These are phyloP conservation scores for Arizona elegans DNA, from an alignment of 2,113 vertebrate genomes.

Conservation along the genomic window DNA sequence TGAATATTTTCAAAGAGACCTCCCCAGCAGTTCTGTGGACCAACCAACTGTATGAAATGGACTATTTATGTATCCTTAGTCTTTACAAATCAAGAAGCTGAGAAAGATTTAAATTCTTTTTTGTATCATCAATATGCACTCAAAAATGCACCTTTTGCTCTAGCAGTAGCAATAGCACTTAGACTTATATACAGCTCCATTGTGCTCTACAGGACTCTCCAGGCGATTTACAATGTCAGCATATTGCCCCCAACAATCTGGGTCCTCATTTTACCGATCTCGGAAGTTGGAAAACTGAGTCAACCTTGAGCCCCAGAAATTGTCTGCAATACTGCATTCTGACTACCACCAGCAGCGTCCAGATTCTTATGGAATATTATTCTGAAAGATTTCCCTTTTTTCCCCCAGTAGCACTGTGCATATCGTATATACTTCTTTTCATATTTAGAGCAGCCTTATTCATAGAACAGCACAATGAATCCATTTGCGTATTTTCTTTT, in stretches of 20 bases:
- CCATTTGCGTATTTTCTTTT: neutral
- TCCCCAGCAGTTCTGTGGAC: neutral
- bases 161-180: neutral
- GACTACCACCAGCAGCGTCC: neutral
- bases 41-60: neutral
- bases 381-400: neutral
- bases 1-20: neutral
- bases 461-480: neutral
- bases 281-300: neutral
- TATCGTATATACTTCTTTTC: neutral
- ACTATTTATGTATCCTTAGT: neutral
- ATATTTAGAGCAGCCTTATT: neutral
- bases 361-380: neutral
- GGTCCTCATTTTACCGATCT: neutral
- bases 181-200: neutral
- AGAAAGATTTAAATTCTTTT: neutral
- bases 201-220: neutral
- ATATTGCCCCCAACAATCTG: neutral
- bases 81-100: neutral
- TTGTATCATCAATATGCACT: neutral
- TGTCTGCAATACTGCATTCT: neutral
- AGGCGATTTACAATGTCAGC: neutral
- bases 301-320: neutral
- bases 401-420: rapidly evolving
- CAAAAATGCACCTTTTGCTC: neutral